Evolutionary conservation across 2,113 vertebrate species (phyloP).

Genomic region (Oxyruncus cristatus): DNA sequence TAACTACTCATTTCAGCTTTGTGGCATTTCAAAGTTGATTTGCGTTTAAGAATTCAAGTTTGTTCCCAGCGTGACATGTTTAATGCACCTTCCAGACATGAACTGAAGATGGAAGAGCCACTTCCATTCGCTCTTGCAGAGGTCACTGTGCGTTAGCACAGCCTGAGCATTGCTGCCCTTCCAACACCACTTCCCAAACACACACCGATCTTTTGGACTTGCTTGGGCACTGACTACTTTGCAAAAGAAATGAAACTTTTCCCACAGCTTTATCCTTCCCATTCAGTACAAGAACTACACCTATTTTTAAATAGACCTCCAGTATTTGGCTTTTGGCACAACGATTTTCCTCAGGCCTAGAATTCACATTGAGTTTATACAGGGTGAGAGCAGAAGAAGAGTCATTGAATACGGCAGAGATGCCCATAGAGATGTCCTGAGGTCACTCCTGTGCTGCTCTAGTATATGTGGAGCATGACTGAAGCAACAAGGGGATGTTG

Average conservation of each 20-base stretch:
- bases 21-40: background rate
- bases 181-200: background rate
- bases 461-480: background rate
- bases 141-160: background rate
- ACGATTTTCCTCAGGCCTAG: background rate
- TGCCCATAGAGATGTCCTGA: background rate
- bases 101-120: background rate
- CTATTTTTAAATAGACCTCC: background rate
- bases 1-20: background rate
- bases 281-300: background rate
- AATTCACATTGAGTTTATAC: background rate
- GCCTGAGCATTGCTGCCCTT: background rate
- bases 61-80: background rate
- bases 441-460: background rate
- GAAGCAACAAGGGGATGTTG: background rate
- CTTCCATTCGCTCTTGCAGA: background rate
- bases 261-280: background rate
- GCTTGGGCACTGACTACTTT: background rate
- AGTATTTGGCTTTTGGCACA: background rate
- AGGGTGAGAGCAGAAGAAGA: background rate
- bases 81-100: background rate
- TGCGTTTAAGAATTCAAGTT: background rate
- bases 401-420: background rate
- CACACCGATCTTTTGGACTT: background rate
- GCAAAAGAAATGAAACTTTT: background rate